phyloP scores from a whole-genome alignment of 2,797 vertebrate species.

The Lophotriccus pileatus region DNA sequence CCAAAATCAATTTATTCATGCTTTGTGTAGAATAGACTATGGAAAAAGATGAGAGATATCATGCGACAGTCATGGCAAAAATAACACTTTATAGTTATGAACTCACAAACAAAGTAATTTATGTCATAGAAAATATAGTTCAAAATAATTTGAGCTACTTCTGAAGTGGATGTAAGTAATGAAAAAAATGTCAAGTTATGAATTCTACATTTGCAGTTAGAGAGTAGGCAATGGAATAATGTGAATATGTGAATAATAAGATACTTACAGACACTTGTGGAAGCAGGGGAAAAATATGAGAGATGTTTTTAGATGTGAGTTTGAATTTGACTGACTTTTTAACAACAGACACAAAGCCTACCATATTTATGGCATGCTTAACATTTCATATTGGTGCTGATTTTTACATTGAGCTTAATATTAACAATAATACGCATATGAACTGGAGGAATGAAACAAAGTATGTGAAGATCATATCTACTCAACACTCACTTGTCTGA shows the following conservation, averaged over 20 bases:
- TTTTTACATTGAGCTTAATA: neutral
- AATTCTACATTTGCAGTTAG: neutral
- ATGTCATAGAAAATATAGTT: neutral
- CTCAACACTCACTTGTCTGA: neutral
- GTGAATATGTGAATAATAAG: neutral
- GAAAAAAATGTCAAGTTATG: neutral
- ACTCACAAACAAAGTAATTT: neutral
- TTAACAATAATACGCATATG: neutral
- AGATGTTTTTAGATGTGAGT: neutral
- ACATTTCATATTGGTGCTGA: constrained; percentile 2
- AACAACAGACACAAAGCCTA: neutral
- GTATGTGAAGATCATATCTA: neutral
- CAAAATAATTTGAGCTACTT: neutral
- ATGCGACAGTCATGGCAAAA: neutral
- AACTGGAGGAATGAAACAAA: neutral
- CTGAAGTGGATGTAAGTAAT: neutral
- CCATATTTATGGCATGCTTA: constrained; percentile 4
- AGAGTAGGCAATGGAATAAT: neutral
- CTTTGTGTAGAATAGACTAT: neutral
- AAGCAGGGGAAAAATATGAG: neutral
- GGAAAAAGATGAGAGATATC: constrained; percentile 15
- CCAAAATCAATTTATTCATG: neutral
- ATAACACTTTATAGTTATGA: neutral
- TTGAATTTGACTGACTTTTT: constrained; percentile 32
- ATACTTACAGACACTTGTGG: neutral